These are phyloP conservation scores for Ferrisia virgata DNA, from an alignment of 2,888 invertebrate species.

Conservation along the genomic window DNA sequence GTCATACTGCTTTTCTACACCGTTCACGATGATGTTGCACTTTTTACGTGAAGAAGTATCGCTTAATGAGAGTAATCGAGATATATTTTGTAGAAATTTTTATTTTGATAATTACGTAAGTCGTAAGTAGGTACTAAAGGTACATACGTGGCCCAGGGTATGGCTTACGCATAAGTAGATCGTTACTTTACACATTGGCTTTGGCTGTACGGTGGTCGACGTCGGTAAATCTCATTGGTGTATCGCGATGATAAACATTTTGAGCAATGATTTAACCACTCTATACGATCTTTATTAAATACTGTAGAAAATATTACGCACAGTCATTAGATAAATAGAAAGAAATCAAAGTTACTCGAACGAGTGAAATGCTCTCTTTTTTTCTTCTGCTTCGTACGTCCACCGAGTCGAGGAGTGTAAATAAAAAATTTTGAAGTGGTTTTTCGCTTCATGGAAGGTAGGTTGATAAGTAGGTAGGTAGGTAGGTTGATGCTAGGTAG, in stretches of 20 bases:
- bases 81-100: neutral
- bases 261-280: neutral
- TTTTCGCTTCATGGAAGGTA: conserved; percentile 2
- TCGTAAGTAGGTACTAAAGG: neutral
- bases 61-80: neutral
- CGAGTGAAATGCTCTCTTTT: conserved; percentile 28
- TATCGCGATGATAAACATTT: neutral
- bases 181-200: no score
- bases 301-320: neutral
- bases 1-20: no score
- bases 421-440: conserved; percentile 35
- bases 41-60: no score
- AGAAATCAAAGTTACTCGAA: conserved; percentile 26
- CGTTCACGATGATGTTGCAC: no score
- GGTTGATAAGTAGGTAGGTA: no score
- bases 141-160: neutral
- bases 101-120: neutral
- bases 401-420: neutral
- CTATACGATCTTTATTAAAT: neutral
- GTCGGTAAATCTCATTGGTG: neutral
- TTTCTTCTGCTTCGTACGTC: neutral
- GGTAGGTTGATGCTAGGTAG: no score
- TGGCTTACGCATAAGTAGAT: neutral
- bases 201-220: neutral
- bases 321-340: conserved; percentile 35